These are phyloP conservation scores for Dynastes grantii DNA, from an alignment of 2,888 invertebrate genomes.

Conservation along the genomic window DNA sequence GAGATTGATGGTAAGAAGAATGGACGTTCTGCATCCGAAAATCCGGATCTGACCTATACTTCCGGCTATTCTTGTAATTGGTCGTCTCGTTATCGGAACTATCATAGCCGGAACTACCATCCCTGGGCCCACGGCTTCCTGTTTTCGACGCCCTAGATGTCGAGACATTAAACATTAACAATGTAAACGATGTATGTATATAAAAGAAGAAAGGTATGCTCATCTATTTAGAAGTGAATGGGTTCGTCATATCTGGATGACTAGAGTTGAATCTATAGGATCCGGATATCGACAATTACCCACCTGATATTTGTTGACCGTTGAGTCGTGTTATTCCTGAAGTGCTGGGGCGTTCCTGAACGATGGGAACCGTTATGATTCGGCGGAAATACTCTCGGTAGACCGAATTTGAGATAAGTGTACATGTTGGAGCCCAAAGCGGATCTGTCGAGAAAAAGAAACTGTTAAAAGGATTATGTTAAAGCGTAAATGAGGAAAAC, in stretches of 20 bases:
- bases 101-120: constrained; percentile 94
- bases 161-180: constrained; percentile 31
- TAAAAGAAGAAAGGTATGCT: neutral
- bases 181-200: neutral
- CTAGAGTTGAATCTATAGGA: neutral
- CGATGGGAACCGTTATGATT: constrained; percentile 82
- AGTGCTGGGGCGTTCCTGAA: constrained; percentile 76
- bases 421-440: constrained; percentile 93
- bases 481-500: no score
- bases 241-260: neutral
- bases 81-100: constrained; percentile 89
- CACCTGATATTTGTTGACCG: constrained; percentile 51
- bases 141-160: constrained; percentile 72
- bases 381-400: constrained; percentile 93
- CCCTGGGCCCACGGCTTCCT: constrained; percentile 78
- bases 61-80: constrained; percentile 78
- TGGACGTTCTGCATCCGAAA: constrained; percentile 81
- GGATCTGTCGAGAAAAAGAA: constrained; percentile 72
- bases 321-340: constrained; percentile 56
- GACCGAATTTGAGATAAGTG: constrained; percentile 94
- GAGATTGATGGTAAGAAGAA: constrained; percentile 71
- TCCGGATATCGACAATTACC: constrained; percentile 47
- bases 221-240: neutral
- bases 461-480: neutral
- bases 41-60: constrained; percentile 90